Base-by-base conservation (phyloP, 2,888 invertebrate species). In the Lochmaea crataegi region DNA sequence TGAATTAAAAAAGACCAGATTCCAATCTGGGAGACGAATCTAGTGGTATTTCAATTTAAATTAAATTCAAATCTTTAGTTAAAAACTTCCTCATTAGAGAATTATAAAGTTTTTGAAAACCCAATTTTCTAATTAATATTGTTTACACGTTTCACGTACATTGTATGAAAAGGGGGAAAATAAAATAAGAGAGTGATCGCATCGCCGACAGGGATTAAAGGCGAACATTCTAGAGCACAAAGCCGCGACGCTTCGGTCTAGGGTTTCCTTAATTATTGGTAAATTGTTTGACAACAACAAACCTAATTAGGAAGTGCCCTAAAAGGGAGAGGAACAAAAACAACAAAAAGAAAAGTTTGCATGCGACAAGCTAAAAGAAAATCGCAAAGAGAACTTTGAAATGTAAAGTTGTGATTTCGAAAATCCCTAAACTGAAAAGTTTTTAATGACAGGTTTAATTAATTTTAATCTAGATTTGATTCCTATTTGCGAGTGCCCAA, bases 181-280 rank as follows among this genome's bases (percentile, higher is more conserved):
- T 53, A 53, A 53, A 53, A 18, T 18, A 53, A 16, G 18, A 53
- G 53, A 53, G 53, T 53, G 53, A 53, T 53, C 53, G 16, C 18
- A 18, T 53, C 53, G 53, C 53, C 53, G 16, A 18, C 53, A 16
- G 32, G 60, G 60, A 60, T 60, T 60, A 60, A 60, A 60, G 26
- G 38, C 5, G 60, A 38, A 60, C 26, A 60, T 60, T 60, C 32
- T 60, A 60, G 4, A 60, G 38, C 38, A 60, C 60, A 53, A 53
- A 53, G 53, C 53, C 53, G 18, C 18, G 60, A 60, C 48, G 16
- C 32, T 32, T 60, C 42, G 56, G 48, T 66, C 67, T 75, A 66
- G 68, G 68, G 61, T 76, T 76, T 72, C 71, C 71, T 75, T 75
- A 75, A 76, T 75, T 76, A 76, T 75, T 72, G 70, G 71, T 42